Evolutionary conservation across 2,113 vertebrate species (phyloP).

Genomic region (Protobothrops mucrosquamatus): DNA sequence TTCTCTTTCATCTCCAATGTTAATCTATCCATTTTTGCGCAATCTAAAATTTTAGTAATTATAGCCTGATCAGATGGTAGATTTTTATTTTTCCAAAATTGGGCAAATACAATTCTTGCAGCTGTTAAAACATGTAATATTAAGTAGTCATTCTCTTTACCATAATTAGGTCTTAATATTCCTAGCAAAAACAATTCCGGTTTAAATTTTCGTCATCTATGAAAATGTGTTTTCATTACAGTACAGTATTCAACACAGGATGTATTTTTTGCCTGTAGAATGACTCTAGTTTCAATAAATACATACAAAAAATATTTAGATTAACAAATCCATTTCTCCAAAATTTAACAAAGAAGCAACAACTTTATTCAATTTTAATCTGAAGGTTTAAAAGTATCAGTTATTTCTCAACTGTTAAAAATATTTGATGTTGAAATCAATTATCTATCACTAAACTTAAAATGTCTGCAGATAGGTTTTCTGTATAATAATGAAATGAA

Average conservation of each 20-base stretch:
- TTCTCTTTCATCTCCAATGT: no score
- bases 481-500: neutral
- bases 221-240: neutral
- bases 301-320: neutral
- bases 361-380: neutral
- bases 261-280: neutral
- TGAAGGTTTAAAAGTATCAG: neutral
- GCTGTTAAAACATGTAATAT: no score
- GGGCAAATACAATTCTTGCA: no score
- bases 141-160: no score
- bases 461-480: conserved; percentile 27
- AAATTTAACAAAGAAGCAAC: neutral
- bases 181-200: no score
- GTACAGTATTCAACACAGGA: neutral
- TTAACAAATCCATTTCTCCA: neutral
- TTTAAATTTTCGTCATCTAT: neutral
- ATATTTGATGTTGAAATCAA: neutral
- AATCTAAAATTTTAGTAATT: no score
- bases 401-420: neutral
- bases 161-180: no score
- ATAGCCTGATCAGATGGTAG: no score
- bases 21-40: no score
- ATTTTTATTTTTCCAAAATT: no score
- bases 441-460: conserved; percentile 24
- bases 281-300: neutral